Evolutionary conservation across 30 jellyfish, hydroid and myxozoan genomes (phyloP).

Genomic region (Haliclystus octoradiatus): DNA sequence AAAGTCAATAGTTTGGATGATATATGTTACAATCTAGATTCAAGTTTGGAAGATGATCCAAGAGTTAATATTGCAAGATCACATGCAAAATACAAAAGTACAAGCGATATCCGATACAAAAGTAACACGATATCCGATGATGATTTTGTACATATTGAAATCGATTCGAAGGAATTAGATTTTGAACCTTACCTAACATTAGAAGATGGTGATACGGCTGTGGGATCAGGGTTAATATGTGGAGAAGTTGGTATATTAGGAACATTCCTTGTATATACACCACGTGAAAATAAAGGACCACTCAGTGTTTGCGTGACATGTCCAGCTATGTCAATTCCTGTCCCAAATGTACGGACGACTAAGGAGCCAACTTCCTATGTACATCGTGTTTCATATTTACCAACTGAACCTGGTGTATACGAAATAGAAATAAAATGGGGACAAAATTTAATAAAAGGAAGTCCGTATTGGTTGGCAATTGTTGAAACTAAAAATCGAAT

Average conservation of each 20-base stretch:
- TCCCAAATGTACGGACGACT: conserved; percentile 61
- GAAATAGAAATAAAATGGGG: conserved; percentile 90
- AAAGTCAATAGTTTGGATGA: conserved; percentile 1
- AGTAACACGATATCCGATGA: too few relatives aligned
- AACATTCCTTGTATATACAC: conserved; percentile 60
- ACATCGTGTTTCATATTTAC: conserved; percentile 76
- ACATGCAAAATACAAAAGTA: too few relatives aligned
- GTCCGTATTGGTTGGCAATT: conserved; percentile 61
- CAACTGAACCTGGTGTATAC: conserved; percentile 93
- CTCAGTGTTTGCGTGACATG: conserved; percentile 83
- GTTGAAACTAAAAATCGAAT: conserved; percentile 30
- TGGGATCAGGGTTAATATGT: conserved; percentile 57
- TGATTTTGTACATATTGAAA: not conserved
- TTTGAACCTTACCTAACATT: not conserved
- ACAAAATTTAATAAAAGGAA: conserved; percentile 28
- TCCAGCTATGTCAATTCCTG: conserved; percentile 97
- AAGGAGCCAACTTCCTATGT: conserved; percentile 38
- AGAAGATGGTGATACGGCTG: conserved; percentile 18
- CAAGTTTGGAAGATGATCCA: conserved; percentile 6
- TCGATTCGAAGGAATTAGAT: not conserved
- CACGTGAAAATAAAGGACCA: conserved; percentile 65
- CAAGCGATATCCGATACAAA: too few relatives aligned
- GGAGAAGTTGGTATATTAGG: conserved; percentile 92
- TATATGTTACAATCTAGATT: conserved; percentile 18
- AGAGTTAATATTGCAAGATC: not conserved